A percentile compares a stretch with the other conserved stretches of the same genome.
phyloP scores from a whole-genome alignment of 2,113 vertebrate species.

The Oryzias celebensis region DNA sequence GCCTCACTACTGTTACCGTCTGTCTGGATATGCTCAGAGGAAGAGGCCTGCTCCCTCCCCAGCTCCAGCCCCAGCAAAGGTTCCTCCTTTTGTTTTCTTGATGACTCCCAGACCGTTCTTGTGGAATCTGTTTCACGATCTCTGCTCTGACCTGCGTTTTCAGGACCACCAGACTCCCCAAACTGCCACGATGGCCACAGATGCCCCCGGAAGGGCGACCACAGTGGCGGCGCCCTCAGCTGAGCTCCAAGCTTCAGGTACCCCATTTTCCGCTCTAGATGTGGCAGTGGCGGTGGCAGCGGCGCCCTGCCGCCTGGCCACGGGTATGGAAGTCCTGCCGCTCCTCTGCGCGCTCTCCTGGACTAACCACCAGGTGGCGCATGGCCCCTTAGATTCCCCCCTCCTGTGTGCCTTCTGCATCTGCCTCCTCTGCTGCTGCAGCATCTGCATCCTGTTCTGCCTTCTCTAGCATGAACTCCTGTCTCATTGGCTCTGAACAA shows the following conservation, averaged over 20 bases:
- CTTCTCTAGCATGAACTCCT: conserved; percentile 73
- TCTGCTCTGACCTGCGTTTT: background rate
- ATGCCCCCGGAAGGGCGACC: conserved; percentile 73
- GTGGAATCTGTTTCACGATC: too few species aligned
- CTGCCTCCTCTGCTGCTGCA: conserved; percentile 86
- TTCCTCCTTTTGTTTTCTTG: conserved; percentile 51
- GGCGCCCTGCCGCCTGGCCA: conserved; percentile 52
- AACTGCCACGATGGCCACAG: conserved; percentile 72
- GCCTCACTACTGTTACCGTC: conserved; percentile 94
- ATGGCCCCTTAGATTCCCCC: conserved; percentile 88
- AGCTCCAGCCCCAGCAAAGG: conserved; percentile 80
- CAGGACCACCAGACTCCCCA: conserved; percentile 82
- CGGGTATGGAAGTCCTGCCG: conserved; percentile 78
- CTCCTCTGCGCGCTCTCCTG: conserved; percentile 83
- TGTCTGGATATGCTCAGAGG: conserved; percentile 90
- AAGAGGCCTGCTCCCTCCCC: conserved; percentile 88
- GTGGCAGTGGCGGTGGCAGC: conserved; percentile 71
- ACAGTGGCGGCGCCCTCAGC: conserved; percentile 60
- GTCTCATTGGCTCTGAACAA: too few species aligned
- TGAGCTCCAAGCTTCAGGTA: conserved; percentile 91
- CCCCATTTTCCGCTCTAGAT: conserved; percentile 85
- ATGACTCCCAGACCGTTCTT: background rate
- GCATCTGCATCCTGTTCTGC: conserved; percentile 74
- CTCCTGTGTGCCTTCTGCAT: conserved; percentile 85
- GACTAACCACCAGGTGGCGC: conserved; percentile 86